Conservation (phyloP, 1,140 invertebrate genomes). For the Elymnias hypermnestra region DNA sequence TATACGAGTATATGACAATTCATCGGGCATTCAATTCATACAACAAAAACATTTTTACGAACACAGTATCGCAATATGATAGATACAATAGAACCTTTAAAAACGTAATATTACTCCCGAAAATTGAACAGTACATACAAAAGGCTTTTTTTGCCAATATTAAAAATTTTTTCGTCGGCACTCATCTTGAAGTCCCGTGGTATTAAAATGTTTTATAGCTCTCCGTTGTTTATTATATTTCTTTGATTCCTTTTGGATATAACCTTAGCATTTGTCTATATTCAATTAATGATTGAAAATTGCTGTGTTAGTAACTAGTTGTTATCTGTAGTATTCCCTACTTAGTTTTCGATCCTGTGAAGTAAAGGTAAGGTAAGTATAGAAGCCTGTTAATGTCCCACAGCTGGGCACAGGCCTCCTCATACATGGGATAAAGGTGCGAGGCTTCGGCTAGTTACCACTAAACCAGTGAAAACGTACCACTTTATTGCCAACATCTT, state of each 20-base stretch:
- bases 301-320: too few relatives aligned
- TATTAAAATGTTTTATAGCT: constrained; percentile 5
- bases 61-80: constrained; percentile 10
- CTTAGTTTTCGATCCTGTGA: too few relatives aligned
- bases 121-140: constrained; percentile 43
- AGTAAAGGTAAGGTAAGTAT: too few relatives aligned
- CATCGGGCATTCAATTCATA: background rate
- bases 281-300: too few relatives aligned
- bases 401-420: too few relatives aligned
- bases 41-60: constrained; percentile 11
- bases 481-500: too few relatives aligned
- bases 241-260: background rate
- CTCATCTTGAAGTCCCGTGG: constrained; percentile 1
- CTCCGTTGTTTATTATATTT: constrained; percentile 10
- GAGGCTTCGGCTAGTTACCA: too few relatives aligned
- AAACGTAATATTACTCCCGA: constrained; percentile 44
- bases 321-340: too few relatives aligned
- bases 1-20: constrained; percentile 1
- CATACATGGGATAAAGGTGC: too few relatives aligned
- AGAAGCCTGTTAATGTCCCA: too few relatives aligned
- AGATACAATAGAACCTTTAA: constrained; percentile 30
- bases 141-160: constrained; percentile 52
- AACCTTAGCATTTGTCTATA: too few relatives aligned
- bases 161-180: constrained; percentile 29
- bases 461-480: too few relatives aligned